These are phyloP conservation scores for Acromyrmex heyeri DNA, from an alignment of 1,140 invertebrate genomes.

Conservation along the genomic window DNA sequence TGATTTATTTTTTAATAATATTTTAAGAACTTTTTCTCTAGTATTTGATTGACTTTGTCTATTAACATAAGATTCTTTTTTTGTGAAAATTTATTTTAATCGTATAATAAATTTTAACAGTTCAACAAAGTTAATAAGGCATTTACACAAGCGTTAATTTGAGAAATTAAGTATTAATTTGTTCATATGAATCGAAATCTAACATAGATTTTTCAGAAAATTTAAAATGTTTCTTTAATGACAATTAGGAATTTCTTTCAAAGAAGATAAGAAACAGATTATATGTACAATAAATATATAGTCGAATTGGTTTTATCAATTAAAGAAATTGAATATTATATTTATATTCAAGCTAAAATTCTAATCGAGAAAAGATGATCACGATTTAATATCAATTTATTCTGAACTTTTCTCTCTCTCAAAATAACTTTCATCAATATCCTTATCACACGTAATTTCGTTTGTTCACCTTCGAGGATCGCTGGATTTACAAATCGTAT, in stretches of 20 bases:
- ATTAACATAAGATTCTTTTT: too few species aligned
- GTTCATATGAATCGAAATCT: too few species aligned
- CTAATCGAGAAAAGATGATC: background rate
- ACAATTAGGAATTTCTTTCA: background rate
- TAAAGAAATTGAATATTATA: background rate
- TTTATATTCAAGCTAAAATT: background rate
- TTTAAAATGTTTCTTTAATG: background rate
- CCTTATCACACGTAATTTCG: background rate
- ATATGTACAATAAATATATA: background rate
- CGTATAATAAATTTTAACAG: too few species aligned
- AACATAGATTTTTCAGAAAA: background rate
- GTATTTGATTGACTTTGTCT: too few species aligned
- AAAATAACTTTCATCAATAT: background rate
- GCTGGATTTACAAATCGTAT: slow-evolving; percentile 66
- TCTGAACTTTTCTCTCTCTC: slow-evolving; percentile 6
- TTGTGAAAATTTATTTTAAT: too few species aligned
- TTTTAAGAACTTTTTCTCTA: too few species aligned
- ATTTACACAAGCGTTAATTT: too few species aligned
- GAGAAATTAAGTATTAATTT: background rate
- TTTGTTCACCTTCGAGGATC: slow-evolving; percentile 53
- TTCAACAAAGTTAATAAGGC: too few species aligned
- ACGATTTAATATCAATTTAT: background rate
- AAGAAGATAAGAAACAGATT: background rate
- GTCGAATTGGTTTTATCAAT: background rate
- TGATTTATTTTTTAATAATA: too few species aligned